These are phyloP conservation scores for Trissolcus brochymenae DNA, from an alignment of 2,888 invertebrate genomes.

Conservation along the genomic window DNA sequence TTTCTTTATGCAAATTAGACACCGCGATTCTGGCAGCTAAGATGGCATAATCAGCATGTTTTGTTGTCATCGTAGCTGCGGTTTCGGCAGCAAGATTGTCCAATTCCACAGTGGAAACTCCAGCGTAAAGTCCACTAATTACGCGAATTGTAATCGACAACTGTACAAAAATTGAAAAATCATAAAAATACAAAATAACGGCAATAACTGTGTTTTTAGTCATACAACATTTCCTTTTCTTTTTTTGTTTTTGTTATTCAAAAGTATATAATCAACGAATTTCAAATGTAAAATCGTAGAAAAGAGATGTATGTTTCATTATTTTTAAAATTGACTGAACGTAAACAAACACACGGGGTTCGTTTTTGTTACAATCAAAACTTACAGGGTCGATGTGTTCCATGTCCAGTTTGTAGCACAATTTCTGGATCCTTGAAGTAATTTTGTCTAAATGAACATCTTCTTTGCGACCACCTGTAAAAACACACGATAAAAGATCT, in stretches of 20 bases:
- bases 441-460: constrained; percentile 98
- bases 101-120: constrained; percentile 96
- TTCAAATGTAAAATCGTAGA: background rate
- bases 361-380: constrained; percentile 56
- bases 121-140: constrained; percentile 95
- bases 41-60: constrained; percentile 97
- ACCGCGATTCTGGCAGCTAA: constrained; percentile 94
- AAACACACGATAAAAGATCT: constrained; percentile 56
- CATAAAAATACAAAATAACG: background rate
- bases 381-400: constrained; percentile 97
- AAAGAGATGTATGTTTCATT: background rate
- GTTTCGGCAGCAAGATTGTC: constrained; percentile 99
- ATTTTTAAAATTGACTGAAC: background rate
- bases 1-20: constrained; percentile 98
- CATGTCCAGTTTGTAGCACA: constrained; percentile 96
- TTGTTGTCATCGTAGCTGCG: constrained; percentile 98
- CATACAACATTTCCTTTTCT: background rate
- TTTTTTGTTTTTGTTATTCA: too few relatives aligned
- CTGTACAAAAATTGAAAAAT: constrained; percentile 73
- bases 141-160: constrained; percentile 92
- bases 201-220: background rate
- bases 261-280: too few relatives aligned
- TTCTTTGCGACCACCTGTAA: constrained; percentile 94
- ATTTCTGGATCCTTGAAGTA: constrained; percentile 94
- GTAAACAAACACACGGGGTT: constrained; percentile 2